Conservation (phyloP, 2,113 vertebrate genomes). For the Felis catus region F.catus_Fca126_mat1.0 CM031426.1:5867001-5867500, state of each 20-base stretch:
- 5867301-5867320: neutral
- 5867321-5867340: too few species aligned
- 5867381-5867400: too few species aligned
- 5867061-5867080: neutral
- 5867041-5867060: neutral
- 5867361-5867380: too few species aligned
- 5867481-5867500: too few species aligned
- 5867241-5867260: neutral
- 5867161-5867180: neutral
- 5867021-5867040: neutral
- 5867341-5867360: too few species aligned
- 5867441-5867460: too few species aligned
- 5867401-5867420: too few species aligned
- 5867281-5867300: neutral
- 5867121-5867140: neutral
- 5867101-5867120: neutral
- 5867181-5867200: neutral
- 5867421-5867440: too few species aligned
- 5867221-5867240: neutral
- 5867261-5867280: too few species aligned
- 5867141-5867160: neutral
- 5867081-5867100: neutral
- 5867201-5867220: neutral
- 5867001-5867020: neutral
- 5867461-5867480: too few species aligned